These are phyloP conservation scores for Caenorhabditis sinica DNA, from an alignment of 2,888 invertebrate species.

Conservation along the genomic window DNA sequence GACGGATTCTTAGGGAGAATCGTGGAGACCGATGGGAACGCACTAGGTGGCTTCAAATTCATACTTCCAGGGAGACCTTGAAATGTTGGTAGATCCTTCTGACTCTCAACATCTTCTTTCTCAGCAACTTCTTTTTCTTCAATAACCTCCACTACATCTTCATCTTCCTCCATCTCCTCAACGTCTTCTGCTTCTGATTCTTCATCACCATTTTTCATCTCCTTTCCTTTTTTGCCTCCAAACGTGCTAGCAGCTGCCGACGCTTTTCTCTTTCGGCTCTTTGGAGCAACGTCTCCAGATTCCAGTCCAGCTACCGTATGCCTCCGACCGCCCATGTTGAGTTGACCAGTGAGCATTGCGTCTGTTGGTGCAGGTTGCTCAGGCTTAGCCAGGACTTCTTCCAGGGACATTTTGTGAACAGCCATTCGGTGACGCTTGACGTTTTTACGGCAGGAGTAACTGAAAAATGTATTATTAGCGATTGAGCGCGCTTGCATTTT, in stretches of 20 bases:
- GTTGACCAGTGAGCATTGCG: background rate
- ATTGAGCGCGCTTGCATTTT: too few species aligned
- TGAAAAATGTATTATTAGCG: too few species aligned
- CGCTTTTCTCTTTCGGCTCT: constrained; percentile 29
- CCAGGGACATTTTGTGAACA: constrained; percentile 76
- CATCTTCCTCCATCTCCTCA: background rate
- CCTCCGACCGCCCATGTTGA: constrained; percentile 14
- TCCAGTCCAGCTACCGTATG: constrained; percentile 53
- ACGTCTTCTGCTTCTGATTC: background rate
- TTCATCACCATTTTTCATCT: background rate
- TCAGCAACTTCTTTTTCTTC: background rate
- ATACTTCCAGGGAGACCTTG: too few species aligned
- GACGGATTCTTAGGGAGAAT: too few species aligned
- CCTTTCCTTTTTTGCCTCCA: background rate
- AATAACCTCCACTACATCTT: background rate
- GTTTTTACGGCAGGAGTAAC: constrained; percentile 80
- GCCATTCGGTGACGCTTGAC: constrained; percentile 80
- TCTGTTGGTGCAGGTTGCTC: constrained; percentile 61
- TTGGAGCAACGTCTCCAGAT: background rate
- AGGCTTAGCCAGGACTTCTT: constrained; percentile 66
- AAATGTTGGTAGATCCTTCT: too few species aligned
- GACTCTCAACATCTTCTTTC: background rate
- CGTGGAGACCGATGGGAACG: too few species aligned
- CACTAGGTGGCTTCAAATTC: too few species aligned
- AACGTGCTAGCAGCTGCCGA: background rate